phyloP scores from a whole-genome alignment of 2,888 invertebrate species.

The Nymphalis urticae region DNA sequence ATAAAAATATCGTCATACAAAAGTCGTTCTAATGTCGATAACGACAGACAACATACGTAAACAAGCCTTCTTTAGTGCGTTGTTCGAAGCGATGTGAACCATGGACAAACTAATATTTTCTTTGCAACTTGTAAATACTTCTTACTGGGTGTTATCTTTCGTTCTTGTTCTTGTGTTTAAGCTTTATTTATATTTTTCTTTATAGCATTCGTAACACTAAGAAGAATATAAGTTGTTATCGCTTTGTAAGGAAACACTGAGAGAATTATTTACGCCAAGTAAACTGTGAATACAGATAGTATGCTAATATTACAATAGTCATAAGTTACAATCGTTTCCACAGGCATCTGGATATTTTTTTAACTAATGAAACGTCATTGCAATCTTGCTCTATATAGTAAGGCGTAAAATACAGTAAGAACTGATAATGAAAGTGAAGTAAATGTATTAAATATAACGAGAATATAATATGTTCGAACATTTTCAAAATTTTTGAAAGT shows the following conservation, averaged over 20 bases:
- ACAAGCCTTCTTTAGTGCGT: conserved; percentile 4
- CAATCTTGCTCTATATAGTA: no score
- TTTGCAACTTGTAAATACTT: conserved; percentile 21
- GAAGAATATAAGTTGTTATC: not conserved
- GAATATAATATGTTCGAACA: no score
- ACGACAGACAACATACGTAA: conserved; percentile 1
- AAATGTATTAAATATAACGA: no score
- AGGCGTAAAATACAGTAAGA: no score
- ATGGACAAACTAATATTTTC: conserved; percentile 21
- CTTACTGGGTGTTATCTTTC: conserved; percentile 20
- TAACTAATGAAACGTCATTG: no score
- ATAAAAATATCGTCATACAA: not conserved
- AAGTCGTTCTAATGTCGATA: not conserved
- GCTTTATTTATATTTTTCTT: conserved; percentile 16
- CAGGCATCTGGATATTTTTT: no score
- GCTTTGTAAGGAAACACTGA: not conserved
- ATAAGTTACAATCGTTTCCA: no score
- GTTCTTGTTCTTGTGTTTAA: conserved; percentile 1
- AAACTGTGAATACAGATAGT: not conserved
- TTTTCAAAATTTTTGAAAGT: no score
- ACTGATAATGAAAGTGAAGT: no score
- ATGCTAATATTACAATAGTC: no score
- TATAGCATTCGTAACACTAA: conserved; percentile 14
- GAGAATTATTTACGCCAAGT: no score
- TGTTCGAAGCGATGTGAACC: conserved; percentile 16